Base-by-base conservation (phyloP, 2,797 vertebrate genomes). In the Hippopotamyrus pictus region DNA sequence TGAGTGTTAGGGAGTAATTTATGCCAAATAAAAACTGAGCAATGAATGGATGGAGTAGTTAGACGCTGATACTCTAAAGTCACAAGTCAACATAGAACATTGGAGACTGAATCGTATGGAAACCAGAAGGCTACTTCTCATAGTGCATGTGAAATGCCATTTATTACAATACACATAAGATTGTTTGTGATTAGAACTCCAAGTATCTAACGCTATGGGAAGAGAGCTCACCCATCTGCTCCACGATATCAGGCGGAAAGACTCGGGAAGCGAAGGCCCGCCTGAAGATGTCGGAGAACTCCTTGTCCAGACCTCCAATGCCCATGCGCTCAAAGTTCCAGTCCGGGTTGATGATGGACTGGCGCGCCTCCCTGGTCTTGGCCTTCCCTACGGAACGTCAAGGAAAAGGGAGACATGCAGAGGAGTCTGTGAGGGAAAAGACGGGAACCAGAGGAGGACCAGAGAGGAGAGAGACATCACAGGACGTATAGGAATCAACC, bases 301-400 rank as follows among this genome's bases (percentile, higher is more conserved):
- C 98, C 90, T 95, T 98, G 94, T 99, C 98, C 6, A 99, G 96
- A 83, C 98, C 98, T 9, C 98, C 98, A 0, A 99, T 99, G 2
- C 98, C 98, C 98, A 99, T 99, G 90, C 96, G 97, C 95, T 99
- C 98, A 93, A 99, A 99, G 93, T 99, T 99, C 98, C 98, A 99
- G 94, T 99, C 98, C 0, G 98, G 98, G 92, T 97, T 99, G 94
- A 99, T 99, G 94, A 99, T 99, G 8, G 98, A 98, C 94, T 99
- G 98, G 0, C 97, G 96, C 44, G 97, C 97, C 90, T 97, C 97
- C 93, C 96, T 95, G 90, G 97, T 98, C 95, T 97, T 99, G 11
- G 98, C 94, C 94, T 97, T 99, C 62, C 98, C 98, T 99, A 88
- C 0, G 41, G 17, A 91, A 0, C 12, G n/a, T n/a, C 37, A 76